Evolutionary conservation across 2,113 vertebrate genomes (phyloP).

Genomic region (Cephalopholis sonnerati): DNA sequence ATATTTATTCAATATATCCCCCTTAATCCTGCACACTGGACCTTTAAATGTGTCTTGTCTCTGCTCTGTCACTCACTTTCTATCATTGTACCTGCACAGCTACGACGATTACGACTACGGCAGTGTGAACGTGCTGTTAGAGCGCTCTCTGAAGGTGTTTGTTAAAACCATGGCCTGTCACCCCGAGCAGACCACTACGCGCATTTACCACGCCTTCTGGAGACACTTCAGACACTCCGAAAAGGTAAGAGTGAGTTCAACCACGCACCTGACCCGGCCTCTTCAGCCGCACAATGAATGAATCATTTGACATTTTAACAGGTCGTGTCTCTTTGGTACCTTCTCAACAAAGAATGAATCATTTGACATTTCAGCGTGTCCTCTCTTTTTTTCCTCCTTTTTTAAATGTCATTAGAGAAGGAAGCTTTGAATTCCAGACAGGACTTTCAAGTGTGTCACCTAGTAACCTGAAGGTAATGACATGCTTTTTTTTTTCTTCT

Average conservation of each 20-base stretch:
- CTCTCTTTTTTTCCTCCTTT: conserved; percentile 25
- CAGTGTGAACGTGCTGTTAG: conserved; percentile 94
- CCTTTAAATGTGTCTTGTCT: neutral
- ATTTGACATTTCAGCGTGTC: conserved; percentile 42
- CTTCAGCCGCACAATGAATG: conserved; percentile 5
- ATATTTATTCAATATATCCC: no score
- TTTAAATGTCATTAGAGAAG: conserved; percentile 40
- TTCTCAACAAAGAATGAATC: conserved; percentile 24
- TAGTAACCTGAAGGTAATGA: conserved; percentile 34
- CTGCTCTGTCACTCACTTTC: neutral
- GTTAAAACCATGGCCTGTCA: conserved; percentile 97
- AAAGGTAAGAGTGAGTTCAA: conserved; percentile 86
- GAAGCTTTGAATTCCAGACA: conserved; percentile 2
- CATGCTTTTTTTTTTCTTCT: neutral
- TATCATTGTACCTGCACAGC: conserved; percentile 67
- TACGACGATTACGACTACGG: conserved; percentile 96
- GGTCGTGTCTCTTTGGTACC: neutral
- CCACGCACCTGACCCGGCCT: conserved; percentile 5
- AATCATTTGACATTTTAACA: conserved; percentile 55
- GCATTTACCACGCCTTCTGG: conserved; percentile 92
- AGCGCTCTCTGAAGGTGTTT: conserved; percentile 93
- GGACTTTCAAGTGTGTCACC: conserved; percentile 22
- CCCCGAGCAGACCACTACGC: conserved; percentile 91
- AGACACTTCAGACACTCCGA: conserved; percentile 95
- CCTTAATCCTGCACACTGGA: no score